Conservation (phyloP, 2,797 vertebrate genomes). For the Paratrypauchen microcephalus region DNA sequence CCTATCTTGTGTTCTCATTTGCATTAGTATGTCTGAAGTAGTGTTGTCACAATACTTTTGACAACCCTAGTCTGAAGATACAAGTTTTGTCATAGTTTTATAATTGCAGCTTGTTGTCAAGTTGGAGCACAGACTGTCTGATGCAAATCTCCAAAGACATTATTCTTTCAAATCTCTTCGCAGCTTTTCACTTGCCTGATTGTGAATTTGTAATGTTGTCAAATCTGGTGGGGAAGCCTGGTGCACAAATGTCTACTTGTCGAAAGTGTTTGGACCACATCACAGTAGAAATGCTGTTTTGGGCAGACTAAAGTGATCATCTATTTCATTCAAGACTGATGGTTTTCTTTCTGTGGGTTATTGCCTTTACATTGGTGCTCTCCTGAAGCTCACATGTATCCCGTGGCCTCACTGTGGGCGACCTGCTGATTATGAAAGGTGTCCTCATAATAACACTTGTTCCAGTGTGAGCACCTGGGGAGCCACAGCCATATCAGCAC, state of each 20-base stretch:
- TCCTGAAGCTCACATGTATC: constrained; percentile 39
- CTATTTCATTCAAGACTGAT: neutral
- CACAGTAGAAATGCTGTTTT: neutral
- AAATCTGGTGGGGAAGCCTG: constrained; percentile 4
- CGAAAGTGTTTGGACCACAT: neutral
- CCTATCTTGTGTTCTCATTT: neutral
- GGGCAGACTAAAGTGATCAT: neutral
- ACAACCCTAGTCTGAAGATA: neutral
- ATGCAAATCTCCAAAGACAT: constrained; percentile 3
- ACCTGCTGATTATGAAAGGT: constrained; percentile 49
- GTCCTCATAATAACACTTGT: constrained; percentile 44
- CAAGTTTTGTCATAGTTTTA: neutral
- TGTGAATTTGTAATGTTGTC: constrained; percentile 14
- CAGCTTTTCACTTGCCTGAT: constrained; percentile 5
- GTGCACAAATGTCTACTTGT: constrained; percentile 9
- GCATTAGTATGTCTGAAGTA: neutral
- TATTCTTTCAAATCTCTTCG: neutral
- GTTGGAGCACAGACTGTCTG: neutral
- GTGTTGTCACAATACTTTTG: too few relatives aligned
- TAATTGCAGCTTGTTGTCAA: too few relatives aligned
- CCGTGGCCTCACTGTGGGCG: constrained; percentile 32
- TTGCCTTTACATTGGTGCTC: constrained; percentile 26
- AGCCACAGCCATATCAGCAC: constrained; percentile 12
- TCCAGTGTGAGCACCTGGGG: constrained; percentile 7
- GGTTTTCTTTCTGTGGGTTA: neutral